These are phyloP conservation scores for Isurus oxyrinchus DNA, from an alignment of 2,113 vertebrate genomes.

Conservation along the genomic window DNA sequence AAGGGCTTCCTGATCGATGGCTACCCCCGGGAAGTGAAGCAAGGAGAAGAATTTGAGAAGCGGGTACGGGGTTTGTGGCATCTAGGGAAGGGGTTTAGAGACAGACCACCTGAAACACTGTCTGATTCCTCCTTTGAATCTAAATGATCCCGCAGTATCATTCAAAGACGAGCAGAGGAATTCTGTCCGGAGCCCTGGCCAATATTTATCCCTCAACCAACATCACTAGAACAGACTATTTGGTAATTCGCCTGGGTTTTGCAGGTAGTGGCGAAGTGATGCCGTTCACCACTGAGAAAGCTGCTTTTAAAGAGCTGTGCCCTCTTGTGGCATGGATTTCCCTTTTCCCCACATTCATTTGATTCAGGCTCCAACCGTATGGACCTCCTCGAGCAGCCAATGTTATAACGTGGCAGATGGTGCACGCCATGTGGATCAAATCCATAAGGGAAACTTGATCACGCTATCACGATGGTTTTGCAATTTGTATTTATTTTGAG, in stretches of 20 bases:
- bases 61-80: slow-evolving; percentile 60
- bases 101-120: neutral
- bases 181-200: neutral
- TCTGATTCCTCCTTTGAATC: neutral
- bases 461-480: too few relatives aligned
- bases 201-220: neutral
- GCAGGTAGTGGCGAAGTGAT: neutral
- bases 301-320: neutral
- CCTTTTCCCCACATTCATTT: neutral
- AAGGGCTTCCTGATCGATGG: slow-evolving; percentile 94
- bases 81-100: neutral
- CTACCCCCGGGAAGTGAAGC: slow-evolving; percentile 91
- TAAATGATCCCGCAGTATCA: neutral
- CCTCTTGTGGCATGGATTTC: neutral
- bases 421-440: too few relatives aligned
- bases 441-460: too few relatives aligned
- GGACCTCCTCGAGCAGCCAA: too few relatives aligned
- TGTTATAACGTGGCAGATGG: too few relatives aligned
- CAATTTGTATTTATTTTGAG: too few relatives aligned
- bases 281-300: neutral
- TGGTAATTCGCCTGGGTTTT: neutral
- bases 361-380: too few relatives aligned
- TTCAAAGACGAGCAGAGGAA: neutral
- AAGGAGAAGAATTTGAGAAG: slow-evolving; percentile 93
- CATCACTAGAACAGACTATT: neutral